Conservation (phyloP, 2,888 invertebrate genomes). For the Tetragonula carbonaria region DNA sequence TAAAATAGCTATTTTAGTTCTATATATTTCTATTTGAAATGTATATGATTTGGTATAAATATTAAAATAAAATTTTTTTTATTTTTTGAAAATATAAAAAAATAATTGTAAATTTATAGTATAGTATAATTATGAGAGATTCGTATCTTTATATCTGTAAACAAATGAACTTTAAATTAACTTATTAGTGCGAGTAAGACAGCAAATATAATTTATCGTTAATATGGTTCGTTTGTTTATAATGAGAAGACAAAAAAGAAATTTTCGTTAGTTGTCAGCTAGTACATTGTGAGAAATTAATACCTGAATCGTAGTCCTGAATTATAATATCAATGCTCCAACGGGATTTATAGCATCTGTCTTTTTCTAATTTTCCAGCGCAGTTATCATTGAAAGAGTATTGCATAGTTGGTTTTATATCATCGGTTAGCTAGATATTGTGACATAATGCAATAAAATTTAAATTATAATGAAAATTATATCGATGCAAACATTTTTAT, state of each 20-base stretch:
- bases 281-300: not conserved
- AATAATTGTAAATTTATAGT: too few species aligned
- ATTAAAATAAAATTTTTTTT: too few species aligned
- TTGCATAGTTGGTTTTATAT: constrained; percentile 86
- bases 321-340: constrained; percentile 90
- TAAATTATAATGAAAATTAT: not conserved
- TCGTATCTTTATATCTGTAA: too few species aligned
- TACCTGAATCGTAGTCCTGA: constrained; percentile 85
- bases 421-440: constrained; percentile 82
- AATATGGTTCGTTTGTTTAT: not conserved
- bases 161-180: not conserved
- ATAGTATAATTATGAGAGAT: too few species aligned
- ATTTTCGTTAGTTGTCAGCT: too few species aligned
- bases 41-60: too few species aligned
- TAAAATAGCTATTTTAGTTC: too few species aligned
- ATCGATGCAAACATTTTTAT: not conserved
- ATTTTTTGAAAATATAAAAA: too few species aligned
- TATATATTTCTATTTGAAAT: too few species aligned
- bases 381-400: constrained; percentile 89
- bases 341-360: constrained; percentile 87
- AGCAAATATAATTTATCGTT: not conserved
- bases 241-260: not conserved
- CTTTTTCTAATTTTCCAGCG: constrained; percentile 85
- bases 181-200: not conserved
- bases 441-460: constrained; percentile 25